Percentiles rank a stretch among this genome's conserved stretches.
These are phyloP conservation scores for Colistium nudipinnis DNA, from an alignment of 2,113 vertebrate genomes.

Conservation along the genomic window DNA sequence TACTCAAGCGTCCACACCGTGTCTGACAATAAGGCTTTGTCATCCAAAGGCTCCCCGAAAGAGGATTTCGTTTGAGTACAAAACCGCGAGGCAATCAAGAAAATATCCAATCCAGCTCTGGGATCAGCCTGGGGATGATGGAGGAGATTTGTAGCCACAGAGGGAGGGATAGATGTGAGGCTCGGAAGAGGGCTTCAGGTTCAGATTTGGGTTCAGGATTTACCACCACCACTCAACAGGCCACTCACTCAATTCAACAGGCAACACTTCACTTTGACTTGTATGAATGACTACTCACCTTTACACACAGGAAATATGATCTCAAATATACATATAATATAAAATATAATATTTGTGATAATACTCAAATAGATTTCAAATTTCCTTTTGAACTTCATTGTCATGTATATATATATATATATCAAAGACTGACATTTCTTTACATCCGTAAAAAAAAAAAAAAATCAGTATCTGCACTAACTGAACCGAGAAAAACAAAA, in stretches of 20 bases:
- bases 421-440: too few relatives aligned
- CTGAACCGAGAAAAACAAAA: too few relatives aligned
- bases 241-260: slow-evolving; percentile 18
- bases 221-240: slow-evolving; percentile 12
- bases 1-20: slow-evolving; percentile 18
- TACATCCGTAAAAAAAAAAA: too few relatives aligned
- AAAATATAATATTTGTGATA: too few relatives aligned
- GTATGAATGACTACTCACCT: slow-evolving; percentile 7
- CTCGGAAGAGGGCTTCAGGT: slow-evolving; percentile 29
- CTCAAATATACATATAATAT: too few relatives aligned
- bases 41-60: slow-evolving; percentile 62
- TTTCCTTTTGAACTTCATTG: too few relatives aligned
- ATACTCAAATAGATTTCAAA: too few relatives aligned
- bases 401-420: too few relatives aligned
- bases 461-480: too few relatives aligned
- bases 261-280: slow-evolving; percentile 19
- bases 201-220: slow-evolving; percentile 47
- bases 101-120: slow-evolving; percentile 54
- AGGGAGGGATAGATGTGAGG: slow-evolving; percentile 35
- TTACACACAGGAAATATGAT: too few relatives aligned
- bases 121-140: slow-evolving; percentile 67
- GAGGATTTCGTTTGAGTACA: slow-evolving; percentile 70
- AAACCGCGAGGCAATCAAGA: slow-evolving; percentile 66
- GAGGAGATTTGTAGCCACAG: slow-evolving; percentile 59
- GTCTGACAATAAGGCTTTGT: slow-evolving; percentile 62